phyloP scores from a whole-genome alignment of 2,888 invertebrate species.

The Scaeva pyrastri region DNA sequence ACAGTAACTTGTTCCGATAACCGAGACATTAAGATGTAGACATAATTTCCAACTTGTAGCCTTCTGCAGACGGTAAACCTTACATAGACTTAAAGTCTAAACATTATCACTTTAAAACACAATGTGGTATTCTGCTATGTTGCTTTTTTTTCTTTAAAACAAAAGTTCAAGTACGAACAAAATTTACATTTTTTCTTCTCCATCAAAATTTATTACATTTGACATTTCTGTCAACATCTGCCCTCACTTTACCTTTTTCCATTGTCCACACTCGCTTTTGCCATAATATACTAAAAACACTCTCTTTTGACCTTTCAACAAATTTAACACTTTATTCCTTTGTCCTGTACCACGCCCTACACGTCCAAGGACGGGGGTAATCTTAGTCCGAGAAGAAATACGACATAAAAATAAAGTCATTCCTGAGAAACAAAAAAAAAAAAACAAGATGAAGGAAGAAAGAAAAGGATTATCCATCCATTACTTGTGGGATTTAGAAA shows the following conservation, averaged over 20 bases:
- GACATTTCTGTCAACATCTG: not conserved
- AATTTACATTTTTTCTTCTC: too few relatives aligned
- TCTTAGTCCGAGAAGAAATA: conserved; percentile 14
- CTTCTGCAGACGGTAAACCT: too few relatives aligned
- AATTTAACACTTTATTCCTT: conserved; percentile 22
- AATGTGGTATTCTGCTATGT: too few relatives aligned
- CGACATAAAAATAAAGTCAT: conserved; percentile 10
- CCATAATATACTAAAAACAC: not conserved
- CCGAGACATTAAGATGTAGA: too few relatives aligned
- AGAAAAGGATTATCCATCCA: conserved; percentile 44
- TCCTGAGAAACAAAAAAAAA: not conserved
- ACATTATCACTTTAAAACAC: too few relatives aligned
- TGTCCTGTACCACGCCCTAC: conserved; percentile 25
- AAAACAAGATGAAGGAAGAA: not conserved
- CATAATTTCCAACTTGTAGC: too few relatives aligned
- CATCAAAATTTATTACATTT: not conserved
- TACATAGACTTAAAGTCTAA: too few relatives aligned
- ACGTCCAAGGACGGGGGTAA: not conserved
- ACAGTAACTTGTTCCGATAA: too few relatives aligned
- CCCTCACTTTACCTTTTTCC: conserved; percentile 18
- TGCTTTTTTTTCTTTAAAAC: too few relatives aligned
- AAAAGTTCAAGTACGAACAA: too few relatives aligned
- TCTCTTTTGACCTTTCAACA: conserved; percentile 21
- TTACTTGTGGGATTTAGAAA: conserved; percentile 58
- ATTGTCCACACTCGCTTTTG: conserved; percentile 2